phyloP scores from a whole-genome alignment of 2,113 vertebrate species.

The Passer montanus region DNA sequence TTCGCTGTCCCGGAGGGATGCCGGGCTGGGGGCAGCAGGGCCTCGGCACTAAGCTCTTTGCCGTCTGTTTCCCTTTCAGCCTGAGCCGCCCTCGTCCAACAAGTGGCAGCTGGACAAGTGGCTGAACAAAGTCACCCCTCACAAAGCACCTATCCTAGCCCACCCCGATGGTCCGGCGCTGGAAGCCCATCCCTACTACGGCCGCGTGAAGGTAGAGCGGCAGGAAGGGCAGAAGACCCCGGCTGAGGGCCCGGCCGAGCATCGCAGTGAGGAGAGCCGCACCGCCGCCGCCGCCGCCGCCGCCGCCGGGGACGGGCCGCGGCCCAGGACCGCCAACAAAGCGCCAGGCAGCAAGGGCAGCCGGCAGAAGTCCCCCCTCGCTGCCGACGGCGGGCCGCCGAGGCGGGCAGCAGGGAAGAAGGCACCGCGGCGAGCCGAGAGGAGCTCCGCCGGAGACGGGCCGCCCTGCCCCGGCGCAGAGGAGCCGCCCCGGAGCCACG shows the following conservation, averaged over 20 bases:
- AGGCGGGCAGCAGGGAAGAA: conserved; percentile 71
- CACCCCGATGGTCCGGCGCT: conserved; percentile 69
- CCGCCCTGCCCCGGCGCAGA: conserved; percentile 56
- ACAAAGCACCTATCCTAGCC: conserved; percentile 79
- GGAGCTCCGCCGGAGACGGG: conserved; percentile 53
- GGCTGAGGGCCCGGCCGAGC: conserved; percentile 68
- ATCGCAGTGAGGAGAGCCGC: conserved; percentile 75
- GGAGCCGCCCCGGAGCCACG: conserved; percentile 46
- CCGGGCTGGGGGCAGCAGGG: neutral
- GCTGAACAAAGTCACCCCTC: conserved; percentile 88
- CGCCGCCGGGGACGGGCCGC: conserved; percentile 73
- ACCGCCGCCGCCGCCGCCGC: neutral
- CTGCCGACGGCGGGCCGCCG: conserved; percentile 64
- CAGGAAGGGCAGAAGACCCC: conserved; percentile 76
- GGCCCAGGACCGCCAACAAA: conserved; percentile 76
- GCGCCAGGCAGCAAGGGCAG: conserved; percentile 74
- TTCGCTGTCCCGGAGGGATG: neutral
- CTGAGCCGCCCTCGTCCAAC: conserved; percentile 80
- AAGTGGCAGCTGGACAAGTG: conserved; percentile 98
- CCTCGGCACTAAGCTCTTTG: neutral
- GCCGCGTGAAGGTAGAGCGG: conserved; percentile 30
- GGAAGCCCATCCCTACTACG: conserved; percentile 67
- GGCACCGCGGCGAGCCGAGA: conserved; percentile 63
- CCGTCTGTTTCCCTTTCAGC: conserved; percentile 72
- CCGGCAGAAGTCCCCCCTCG: conserved; percentile 78